Evolutionary conservation across 2,113 vertebrate genomes (phyloP), one percentile per base, ranked within the genome.

Genomic region (Odocoileus virginianus): DNA sequence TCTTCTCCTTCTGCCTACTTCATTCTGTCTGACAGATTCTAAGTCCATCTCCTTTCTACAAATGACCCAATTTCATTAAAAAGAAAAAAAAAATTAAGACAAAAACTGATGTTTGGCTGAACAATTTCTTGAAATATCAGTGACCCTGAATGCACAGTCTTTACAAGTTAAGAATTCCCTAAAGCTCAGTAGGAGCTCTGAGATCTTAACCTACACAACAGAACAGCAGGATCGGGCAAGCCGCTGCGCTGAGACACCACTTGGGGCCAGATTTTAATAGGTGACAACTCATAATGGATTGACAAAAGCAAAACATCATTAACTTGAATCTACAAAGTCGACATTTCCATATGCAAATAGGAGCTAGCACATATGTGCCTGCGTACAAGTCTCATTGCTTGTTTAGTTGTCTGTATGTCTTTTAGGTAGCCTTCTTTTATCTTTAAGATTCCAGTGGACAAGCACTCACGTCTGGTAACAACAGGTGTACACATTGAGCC

Each of bases 321-420:
- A 98, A 97, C 97, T 98, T 97, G 95, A 97, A 94, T 98, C 95
- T 97, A 97, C 97, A 97, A 97, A 97, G 97, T 97, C 91, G 8
- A 95, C 97, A 97, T 97, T 98, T 98, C 95, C 97, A 97, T 98
- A 97, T 98, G 97, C 97, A 98, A 98, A 97, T 98, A 95, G 71
- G 93, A 94, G 19, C 40, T 36, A 6, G 92, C 97, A 74, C 97
- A 98, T 97, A 98, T 97, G 97, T 96, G 95, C 97, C 83, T 90
- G 74, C 85, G 86, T 97, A 82, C 95, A 98, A 97, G 97, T 97
- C 97, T 98, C 98, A 98, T 97, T 98, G 97, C 96, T 98, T 98
- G 97, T 98, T 98, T 82, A 98, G 98, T 97, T 97, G 93, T 97
- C 97, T 98, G 97, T 98, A 36, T 85, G 97, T 98, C 93, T 89